Evolutionary conservation across 2,888 invertebrate genomes (phyloP).

Genomic region (Mythimna vitellina): DNA sequence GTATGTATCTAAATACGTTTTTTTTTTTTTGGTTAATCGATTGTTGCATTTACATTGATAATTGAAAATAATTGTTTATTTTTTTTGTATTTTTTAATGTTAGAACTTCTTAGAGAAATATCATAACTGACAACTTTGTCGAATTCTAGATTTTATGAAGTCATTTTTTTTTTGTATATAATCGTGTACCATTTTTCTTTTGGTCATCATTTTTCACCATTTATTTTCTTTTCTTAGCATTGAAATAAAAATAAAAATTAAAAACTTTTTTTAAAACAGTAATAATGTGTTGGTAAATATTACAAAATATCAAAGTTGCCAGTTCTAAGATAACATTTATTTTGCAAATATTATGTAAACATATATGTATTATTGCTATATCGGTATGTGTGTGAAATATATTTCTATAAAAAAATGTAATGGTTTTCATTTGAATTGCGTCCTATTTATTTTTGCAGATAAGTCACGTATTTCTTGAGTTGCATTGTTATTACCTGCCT

Average conservation of each 20-base stretch:
- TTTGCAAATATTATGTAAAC: conserved; percentile 27
- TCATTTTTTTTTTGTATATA: no score
- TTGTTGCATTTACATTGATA: conserved; percentile 3
- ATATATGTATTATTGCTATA: conserved; percentile 27
- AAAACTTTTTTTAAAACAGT: not conserved
- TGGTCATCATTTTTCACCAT: no score
- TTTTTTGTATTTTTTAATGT: not conserved
- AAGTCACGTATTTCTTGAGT: conserved; percentile 16
- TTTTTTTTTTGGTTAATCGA: not conserved
- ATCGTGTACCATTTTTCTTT: no score
- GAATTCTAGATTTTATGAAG: not conserved
- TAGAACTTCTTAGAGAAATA: not conserved
- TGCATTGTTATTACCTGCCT: not conserved
- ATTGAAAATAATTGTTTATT: conserved; percentile 1
- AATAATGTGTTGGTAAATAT: not conserved
- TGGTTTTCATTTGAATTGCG: conserved; percentile 22
- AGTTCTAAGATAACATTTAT: not conserved
- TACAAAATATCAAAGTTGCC: conserved; percentile 6
- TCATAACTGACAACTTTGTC: not conserved
- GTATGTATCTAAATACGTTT: not conserved
- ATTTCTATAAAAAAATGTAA: conserved; percentile 21
- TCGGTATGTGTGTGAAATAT: conserved; percentile 23
- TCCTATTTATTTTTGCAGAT: conserved; percentile 2
- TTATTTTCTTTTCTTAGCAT: no score
- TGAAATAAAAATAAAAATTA: no score